Conservation (phyloP, 2,888 invertebrate genomes). For the Pachydiplax longipennis region DNA sequence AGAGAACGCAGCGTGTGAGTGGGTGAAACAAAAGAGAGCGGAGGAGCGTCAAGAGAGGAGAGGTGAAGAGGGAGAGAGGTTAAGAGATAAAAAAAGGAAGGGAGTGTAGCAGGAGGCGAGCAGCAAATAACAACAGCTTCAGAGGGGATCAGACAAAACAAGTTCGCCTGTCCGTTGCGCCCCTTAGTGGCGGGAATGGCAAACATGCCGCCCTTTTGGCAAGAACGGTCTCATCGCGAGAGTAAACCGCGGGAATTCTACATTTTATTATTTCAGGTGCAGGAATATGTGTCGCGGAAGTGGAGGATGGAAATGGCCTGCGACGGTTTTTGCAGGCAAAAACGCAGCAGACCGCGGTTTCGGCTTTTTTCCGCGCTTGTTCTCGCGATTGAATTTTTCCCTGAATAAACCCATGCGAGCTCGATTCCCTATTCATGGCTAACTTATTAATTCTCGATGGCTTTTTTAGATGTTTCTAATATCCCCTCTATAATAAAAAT, state of each 20-base stretch:
- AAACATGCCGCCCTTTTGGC: not conserved
- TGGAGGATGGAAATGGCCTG: too few relatives aligned
- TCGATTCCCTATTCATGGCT: too few relatives aligned
- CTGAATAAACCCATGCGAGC: too few relatives aligned
- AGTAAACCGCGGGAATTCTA: not conserved
- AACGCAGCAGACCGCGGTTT: too few relatives aligned
- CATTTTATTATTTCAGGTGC: not conserved
- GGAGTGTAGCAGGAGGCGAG: not conserved
- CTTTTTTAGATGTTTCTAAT: too few relatives aligned
- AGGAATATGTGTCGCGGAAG: not conserved
- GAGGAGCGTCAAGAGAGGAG: conserved; percentile 12
- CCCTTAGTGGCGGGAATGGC: not conserved
- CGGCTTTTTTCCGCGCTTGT: too few relatives aligned
- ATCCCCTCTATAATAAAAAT: too few relatives aligned
- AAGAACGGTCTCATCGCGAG: not conserved
- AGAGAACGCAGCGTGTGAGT: not conserved
- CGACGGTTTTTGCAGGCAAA: too few relatives aligned
- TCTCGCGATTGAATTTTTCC: too few relatives aligned
- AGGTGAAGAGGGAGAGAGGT: not conserved
- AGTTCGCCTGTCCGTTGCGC: not conserved
- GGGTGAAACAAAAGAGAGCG: not conserved
- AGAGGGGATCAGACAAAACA: conserved; percentile 7
- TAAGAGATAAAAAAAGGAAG: not conserved
- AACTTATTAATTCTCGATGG: too few relatives aligned
- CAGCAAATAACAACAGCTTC: not conserved